phyloP scores from a whole-genome alignment of 2,888 invertebrate genomes.

The Phortica okadai region DNA sequence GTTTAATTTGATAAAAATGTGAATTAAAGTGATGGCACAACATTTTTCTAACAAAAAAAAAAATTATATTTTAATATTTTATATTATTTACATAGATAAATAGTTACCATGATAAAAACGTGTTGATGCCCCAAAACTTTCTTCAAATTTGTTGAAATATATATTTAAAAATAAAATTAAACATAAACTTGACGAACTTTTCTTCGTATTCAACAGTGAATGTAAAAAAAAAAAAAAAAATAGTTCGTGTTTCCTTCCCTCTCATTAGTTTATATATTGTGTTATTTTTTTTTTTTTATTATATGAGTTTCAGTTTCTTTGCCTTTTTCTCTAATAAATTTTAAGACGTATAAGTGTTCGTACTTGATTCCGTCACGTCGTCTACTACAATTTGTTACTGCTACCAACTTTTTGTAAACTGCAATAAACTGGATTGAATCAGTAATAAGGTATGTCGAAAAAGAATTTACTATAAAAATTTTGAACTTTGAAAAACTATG shows the following conservation, averaged over 20 bases:
- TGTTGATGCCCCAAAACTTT: too few relatives aligned
- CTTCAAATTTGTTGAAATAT: too few relatives aligned
- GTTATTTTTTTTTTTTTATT: constrained; percentile 1
- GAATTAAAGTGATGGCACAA: too few relatives aligned
- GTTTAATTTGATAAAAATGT: too few relatives aligned
- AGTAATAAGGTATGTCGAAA: too few relatives aligned
- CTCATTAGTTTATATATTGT: not conserved
- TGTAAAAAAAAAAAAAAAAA: too few relatives aligned
- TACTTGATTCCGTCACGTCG: constrained; percentile 69
- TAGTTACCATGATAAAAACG: too few relatives aligned
- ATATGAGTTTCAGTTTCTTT: constrained; percentile 40
- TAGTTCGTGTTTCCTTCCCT: not conserved
- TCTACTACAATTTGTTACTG: constrained; percentile 70
- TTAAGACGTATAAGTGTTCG: constrained; percentile 46
- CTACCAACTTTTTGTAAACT: constrained; percentile 8
- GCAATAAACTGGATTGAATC: not conserved
- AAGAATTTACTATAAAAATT: too few relatives aligned
- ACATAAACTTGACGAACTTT: constrained; percentile 1
- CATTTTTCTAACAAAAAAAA: too few relatives aligned
- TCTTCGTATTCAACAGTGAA: not conserved
- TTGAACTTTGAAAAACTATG: too few relatives aligned
- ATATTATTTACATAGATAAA: too few relatives aligned
- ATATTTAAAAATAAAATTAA: not conserved
- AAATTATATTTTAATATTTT: too few relatives aligned
- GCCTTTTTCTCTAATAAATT: constrained; percentile 46